Conservation (phyloP, 2,888 invertebrate genomes). For the Alcis repandata region DNA sequence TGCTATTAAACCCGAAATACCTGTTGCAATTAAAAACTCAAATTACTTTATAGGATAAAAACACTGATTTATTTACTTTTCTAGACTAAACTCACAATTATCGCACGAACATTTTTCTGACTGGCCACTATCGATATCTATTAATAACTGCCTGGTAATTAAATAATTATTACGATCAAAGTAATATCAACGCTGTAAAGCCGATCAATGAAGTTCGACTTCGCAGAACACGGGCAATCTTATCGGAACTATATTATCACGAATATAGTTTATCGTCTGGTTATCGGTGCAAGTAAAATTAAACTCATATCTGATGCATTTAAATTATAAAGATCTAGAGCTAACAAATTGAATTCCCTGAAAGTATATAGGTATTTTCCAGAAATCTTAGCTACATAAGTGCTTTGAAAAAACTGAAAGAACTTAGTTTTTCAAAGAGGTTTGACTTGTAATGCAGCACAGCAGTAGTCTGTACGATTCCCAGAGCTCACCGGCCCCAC, state of each 20-base stretch:
- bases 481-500: constrained; percentile 9
- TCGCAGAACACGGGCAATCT: constrained; percentile 51
- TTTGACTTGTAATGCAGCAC: neutral
- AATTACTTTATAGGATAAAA: neutral
- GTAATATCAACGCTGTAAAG: constrained; percentile 28
- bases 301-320: constrained; percentile 27
- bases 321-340: constrained; percentile 20
- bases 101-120: constrained; percentile 6
- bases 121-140: constrained; percentile 25
- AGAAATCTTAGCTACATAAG: no score
- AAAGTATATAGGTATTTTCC: no score
- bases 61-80: constrained; percentile 3
- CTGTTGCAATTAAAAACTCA: neutral
- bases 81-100: constrained; percentile 5
- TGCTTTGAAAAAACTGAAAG: no score
- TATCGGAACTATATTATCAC: constrained; percentile 57
- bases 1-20: neutral
- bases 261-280: constrained; percentile 40
- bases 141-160: constrained; percentile 23
- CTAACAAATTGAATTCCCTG: neutral
- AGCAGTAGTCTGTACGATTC: no score
- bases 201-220: constrained; percentile 38
- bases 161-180: constrained; percentile 30
- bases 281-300: constrained; percentile 48
- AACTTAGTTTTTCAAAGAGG: constrained; percentile 5